These are phyloP conservation scores for Alca torda DNA, from an alignment of 2,797 vertebrate species.

Conservation along the genomic window DNA sequence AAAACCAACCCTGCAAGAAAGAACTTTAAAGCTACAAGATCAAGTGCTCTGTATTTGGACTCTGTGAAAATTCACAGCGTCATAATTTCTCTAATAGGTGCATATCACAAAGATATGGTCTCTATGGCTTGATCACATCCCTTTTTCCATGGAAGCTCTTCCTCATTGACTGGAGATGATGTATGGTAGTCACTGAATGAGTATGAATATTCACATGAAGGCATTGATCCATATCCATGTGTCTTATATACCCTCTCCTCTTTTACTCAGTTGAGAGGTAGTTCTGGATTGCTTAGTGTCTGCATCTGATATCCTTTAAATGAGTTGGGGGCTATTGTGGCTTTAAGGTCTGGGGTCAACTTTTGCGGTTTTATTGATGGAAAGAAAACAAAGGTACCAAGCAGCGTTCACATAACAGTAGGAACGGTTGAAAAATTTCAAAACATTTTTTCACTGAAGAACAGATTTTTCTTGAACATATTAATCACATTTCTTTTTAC, in stretches of 20 bases:
- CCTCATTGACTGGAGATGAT: not conserved
- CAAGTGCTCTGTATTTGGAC: not conserved
- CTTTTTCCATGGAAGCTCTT: not conserved
- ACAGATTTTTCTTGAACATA: not conserved
- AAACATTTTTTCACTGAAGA: not conserved
- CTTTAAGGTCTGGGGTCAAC: not conserved
- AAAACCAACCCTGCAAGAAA: not conserved
- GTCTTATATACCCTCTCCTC: not conserved
- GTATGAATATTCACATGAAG: not conserved
- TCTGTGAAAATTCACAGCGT: not conserved
- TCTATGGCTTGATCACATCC: not conserved
- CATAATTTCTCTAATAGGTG: not conserved
- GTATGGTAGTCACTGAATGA: not conserved
- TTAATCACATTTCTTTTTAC: not conserved
- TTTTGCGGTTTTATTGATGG: not conserved
- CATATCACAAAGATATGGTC: not conserved
- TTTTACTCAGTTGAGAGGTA: not conserved
- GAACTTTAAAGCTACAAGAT: conserved; percentile 16
- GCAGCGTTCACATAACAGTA: not conserved
- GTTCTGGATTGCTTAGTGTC: not conserved
- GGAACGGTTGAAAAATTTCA: not conserved
- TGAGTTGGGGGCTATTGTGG: rapidly evolving
- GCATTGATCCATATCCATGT: not conserved
- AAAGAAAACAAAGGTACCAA: not conserved
- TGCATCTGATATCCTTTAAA: not conserved